Evolutionary conservation across 2,888 invertebrate genomes (phyloP).

Genomic region (Abscondita cerata): DNA sequence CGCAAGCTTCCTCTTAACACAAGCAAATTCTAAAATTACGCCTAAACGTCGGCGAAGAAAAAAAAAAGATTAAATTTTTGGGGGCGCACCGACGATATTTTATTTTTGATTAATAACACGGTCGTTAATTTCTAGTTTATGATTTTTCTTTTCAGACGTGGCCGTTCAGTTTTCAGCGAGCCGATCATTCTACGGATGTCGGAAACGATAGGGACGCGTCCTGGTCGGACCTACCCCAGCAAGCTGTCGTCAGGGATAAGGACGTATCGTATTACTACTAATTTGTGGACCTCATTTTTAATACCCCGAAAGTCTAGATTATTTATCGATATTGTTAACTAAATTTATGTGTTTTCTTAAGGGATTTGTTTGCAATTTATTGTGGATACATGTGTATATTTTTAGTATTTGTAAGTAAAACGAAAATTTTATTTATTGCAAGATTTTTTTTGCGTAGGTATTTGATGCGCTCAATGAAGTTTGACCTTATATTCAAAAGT

Average conservation of each 20-base stretch:
- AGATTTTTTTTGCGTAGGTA: too few relatives aligned
- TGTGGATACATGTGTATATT: too few relatives aligned
- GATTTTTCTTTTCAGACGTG: conserved; percentile 71
- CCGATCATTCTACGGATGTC: conserved; percentile 59
- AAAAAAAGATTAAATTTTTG: conserved; percentile 11
- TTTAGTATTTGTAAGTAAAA: too few relatives aligned
- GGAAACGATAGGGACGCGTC: conserved; percentile 52
- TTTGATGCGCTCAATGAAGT: too few relatives aligned
- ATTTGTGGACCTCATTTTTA: conserved; percentile 43
- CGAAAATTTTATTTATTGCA: too few relatives aligned
- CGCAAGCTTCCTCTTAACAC: conserved; percentile 33
- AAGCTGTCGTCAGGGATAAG: conserved; percentile 54
- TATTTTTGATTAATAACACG: conserved; percentile 11
- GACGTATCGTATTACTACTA: conserved; percentile 57
- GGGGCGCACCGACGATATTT: neutral
- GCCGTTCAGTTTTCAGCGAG: conserved; percentile 79
- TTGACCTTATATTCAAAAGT: too few relatives aligned
- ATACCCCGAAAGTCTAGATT: conserved; percentile 16
- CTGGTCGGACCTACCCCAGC: conserved; percentile 48
- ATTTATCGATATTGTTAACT: conserved; percentile 25
- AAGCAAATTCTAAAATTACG: conserved; percentile 41
- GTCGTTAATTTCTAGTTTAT: conserved; percentile 11
- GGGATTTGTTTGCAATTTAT: neutral
- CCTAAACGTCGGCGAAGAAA: conserved; percentile 5
- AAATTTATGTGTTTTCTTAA: conserved; percentile 13